A percentile compares a stretch with the other conserved stretches of the same genome.
These are phyloP conservation scores for Radopholus similis DNA, from an alignment of 1,140 invertebrate species.

Conservation along the genomic window DNA sequence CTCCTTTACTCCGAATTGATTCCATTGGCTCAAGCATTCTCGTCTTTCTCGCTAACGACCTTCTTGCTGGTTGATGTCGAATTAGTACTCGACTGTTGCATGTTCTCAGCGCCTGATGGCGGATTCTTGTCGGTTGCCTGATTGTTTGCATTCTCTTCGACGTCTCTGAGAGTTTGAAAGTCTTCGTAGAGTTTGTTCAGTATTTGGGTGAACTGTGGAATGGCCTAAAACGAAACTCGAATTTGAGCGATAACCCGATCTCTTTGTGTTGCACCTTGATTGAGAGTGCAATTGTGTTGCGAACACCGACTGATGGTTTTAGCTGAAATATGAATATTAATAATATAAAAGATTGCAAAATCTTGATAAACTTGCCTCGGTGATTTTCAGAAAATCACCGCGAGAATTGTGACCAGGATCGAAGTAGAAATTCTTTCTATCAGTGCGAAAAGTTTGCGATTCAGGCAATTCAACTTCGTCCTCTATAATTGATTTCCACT, in stretches of 20 bases:
- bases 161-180: conserved; percentile 15
- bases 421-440: conserved; percentile 41
- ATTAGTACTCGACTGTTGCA: too few species aligned
- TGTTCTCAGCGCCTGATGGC: too few species aligned
- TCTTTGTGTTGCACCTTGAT: conserved; percentile 12
- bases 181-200: conserved; percentile 27
- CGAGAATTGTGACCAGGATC: conserved; percentile 38
- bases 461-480: conserved; percentile 20
- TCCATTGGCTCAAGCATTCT: too few species aligned
- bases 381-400: conserved; percentile 41
- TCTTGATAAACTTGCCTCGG: conserved; percentile 18
- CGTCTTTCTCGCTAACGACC: too few species aligned
- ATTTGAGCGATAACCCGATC: conserved; percentile 23
- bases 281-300: conserved; percentile 36
- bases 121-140: too few species aligned
- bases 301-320: conserved; percentile 24
- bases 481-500: conserved; percentile 15
- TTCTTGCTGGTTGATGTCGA: too few species aligned
- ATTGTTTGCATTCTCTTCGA: background rate
- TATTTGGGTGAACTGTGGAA: conserved; percentile 42
- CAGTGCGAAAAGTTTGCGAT: conserved; percentile 29
- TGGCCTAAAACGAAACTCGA: conserved; percentile 23
- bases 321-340: conserved; percentile 18
- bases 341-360: background rate
- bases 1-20: too few species aligned